Conservation (phyloP, 1,140 invertebrate genomes). For the Bicyclus anynana region DNA sequence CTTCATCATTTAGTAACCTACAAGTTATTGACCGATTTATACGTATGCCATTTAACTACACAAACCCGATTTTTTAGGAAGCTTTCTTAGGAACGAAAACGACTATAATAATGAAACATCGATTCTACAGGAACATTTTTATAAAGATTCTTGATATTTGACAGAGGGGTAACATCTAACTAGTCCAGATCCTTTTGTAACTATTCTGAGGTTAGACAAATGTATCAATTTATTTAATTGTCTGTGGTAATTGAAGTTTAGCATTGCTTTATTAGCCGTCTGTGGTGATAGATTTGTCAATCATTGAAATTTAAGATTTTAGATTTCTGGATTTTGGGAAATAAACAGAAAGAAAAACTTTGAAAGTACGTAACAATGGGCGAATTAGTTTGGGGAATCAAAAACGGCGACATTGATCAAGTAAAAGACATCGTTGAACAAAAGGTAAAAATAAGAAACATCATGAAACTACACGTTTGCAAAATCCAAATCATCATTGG, state of each 20-base stretch:
- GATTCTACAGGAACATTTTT: too few relatives aligned
- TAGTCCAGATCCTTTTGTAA: too few relatives aligned
- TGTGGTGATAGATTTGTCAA: slow-evolving; percentile 20
- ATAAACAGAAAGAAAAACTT: slow-evolving; percentile 19
- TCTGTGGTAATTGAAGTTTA: not conserved
- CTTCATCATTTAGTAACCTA: too few relatives aligned
- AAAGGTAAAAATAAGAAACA: slow-evolving; percentile 79
- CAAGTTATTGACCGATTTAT: too few relatives aligned
- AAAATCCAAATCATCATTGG: not conserved
- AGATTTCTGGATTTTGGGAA: slow-evolving; percentile 1
- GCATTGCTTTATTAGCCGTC: not conserved
- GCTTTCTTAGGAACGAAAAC: too few relatives aligned
- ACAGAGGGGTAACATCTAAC: too few relatives aligned
- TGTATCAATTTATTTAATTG: too few relatives aligned
- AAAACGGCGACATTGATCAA: slow-evolving; percentile 95
- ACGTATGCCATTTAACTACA: too few relatives aligned
- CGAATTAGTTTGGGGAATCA: slow-evolving; percentile 94
- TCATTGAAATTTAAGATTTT: not conserved
- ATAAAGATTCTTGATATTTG: too few relatives aligned
- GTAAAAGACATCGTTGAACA: slow-evolving; percentile 92
- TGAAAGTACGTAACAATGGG: slow-evolving; percentile 78
- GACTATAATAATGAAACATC: too few relatives aligned
- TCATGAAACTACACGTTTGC: not conserved
- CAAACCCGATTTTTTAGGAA: too few relatives aligned
- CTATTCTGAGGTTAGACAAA: too few relatives aligned